Evolutionary conservation across 1,140 invertebrate genomes (phyloP), one percentile per base, ranked within the genome.

Genomic region (Danaus plexippus): DNA sequence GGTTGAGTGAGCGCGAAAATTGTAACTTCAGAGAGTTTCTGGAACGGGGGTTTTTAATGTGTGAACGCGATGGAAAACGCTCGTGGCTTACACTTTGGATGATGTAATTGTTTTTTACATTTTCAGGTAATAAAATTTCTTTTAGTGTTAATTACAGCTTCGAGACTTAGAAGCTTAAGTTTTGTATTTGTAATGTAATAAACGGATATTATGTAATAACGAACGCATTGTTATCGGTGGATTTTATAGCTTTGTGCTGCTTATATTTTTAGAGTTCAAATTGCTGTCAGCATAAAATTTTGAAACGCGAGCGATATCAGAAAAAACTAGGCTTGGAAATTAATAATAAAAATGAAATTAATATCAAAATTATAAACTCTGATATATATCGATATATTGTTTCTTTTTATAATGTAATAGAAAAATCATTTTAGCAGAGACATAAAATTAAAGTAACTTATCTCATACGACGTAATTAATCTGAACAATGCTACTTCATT

Each of bases 1-100:
- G 76, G 77, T 75, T 80, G 76, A 73, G 75, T 77, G 75, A 75
- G 68, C 76, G 75, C 69, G 66, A 78, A 83, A 80, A 79, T 80
- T 83, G 74, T 80, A 70, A 77, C 77, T 69, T 72, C 59, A 56
- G 63, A 65, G 55, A 53, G 52, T 43, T 59, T 59, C 50, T 49
- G 48, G 57, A 59, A 60, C 50, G 56, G 57, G 59, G 44, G 43
- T 40, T 49, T 55, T 63, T 63, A 63, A 59, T 59, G 56, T 54
- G 44, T 42, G 42, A 55, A 54, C 52, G 53, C 18, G 47, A 48
- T 45, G 50, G 43, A 52, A 57, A 15, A 50, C 49, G 43, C 15
- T 51, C 43, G 22, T 42, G 46, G 41, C 52, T 42, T 62, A 22
- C 44, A 47, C 51, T 47, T 41, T 42, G 48, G 15, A 9, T 32